Percentiles rank a stretch among this genome's conserved stretches.
Evolutionary conservation across 1,140 invertebrate species (phyloP).

Genomic region (Drosophila jambulina): DNA sequence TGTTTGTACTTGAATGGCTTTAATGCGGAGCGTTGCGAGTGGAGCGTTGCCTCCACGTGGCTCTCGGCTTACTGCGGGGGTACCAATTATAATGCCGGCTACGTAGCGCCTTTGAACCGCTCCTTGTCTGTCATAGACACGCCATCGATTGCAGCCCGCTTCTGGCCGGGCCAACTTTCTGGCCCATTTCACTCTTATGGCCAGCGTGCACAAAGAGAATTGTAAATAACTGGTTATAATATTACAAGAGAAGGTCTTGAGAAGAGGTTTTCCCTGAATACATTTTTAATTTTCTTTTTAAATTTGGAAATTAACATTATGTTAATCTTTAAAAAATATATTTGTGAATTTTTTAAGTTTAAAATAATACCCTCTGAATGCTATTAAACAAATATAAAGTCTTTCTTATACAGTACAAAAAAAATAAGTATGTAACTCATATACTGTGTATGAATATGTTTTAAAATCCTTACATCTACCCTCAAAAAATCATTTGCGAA

Average conservation of each 20-base stretch:
- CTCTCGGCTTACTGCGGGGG: background rate
- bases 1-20: constrained; percentile 53
- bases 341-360: background rate
- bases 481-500: too few relatives aligned
- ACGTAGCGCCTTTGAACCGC: constrained; percentile 68
- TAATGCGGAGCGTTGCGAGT: constrained; percentile 35
- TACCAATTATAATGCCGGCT: constrained; percentile 69
- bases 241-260: background rate
- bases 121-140: constrained; percentile 73
- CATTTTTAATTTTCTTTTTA: too few relatives aligned
- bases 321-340: background rate
- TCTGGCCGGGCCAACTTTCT: constrained; percentile 60
- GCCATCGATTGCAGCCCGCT: constrained; percentile 66
- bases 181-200: constrained; percentile 51
- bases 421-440: too few relatives aligned
- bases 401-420: too few relatives aligned
- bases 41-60: background rate
- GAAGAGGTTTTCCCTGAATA: too few relatives aligned
- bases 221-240: too few relatives aligned
- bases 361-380: background rate
- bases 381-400: too few relatives aligned
- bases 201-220: constrained; percentile 6
- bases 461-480: too few relatives aligned
- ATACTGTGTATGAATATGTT: too few relatives aligned
- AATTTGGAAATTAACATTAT: too few relatives aligned